phyloP scores from a whole-genome alignment of 2,888 invertebrate genomes.

The Gonocerus acuteangulatus region DNA sequence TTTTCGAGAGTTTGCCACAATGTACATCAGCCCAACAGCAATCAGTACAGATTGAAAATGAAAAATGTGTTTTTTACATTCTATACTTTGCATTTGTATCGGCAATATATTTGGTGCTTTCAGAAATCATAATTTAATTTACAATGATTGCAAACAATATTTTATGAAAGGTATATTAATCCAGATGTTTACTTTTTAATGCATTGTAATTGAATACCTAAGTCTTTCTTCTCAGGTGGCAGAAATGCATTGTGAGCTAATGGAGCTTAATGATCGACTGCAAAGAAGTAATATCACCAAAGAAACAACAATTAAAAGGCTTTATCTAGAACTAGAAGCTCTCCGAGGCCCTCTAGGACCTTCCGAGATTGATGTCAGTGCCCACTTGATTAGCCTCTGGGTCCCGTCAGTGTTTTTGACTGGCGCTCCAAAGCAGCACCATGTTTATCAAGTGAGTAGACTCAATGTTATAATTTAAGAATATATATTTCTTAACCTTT shows the following conservation, averaged over 20 bases:
- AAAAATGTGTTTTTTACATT: too few relatives aligned
- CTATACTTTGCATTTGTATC: too few relatives aligned
- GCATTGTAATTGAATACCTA: too few relatives aligned
- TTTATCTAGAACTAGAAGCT: conserved; percentile 57
- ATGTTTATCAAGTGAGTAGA: conserved; percentile 80
- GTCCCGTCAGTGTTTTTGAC: conserved; percentile 79
- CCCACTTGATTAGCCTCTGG: conserved; percentile 66
- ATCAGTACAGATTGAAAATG: too few relatives aligned
- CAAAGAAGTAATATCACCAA: conserved; percentile 61
- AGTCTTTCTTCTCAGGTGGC: conserved; percentile 57
- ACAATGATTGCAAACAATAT: too few relatives aligned
- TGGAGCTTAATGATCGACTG: conserved; percentile 82
- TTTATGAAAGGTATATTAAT: too few relatives aligned
- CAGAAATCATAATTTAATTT: too few relatives aligned
- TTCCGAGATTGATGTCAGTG: conserved; percentile 42
- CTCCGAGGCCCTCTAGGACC: conserved; percentile 56
- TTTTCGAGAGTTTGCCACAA: too few relatives aligned
- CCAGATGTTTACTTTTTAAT: too few relatives aligned
- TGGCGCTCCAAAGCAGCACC: conserved; percentile 67
- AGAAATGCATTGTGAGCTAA: conserved; percentile 88
- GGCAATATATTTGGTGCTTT: too few relatives aligned
- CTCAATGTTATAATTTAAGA: not conserved
- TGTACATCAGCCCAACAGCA: too few relatives aligned
- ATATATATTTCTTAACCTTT: not conserved
- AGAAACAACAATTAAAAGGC: conserved; percentile 52